These are phyloP conservation scores for Stramonita haemastoma DNA, from an alignment of 2,888 invertebrate genomes.

Conservation along the genomic window DNA sequence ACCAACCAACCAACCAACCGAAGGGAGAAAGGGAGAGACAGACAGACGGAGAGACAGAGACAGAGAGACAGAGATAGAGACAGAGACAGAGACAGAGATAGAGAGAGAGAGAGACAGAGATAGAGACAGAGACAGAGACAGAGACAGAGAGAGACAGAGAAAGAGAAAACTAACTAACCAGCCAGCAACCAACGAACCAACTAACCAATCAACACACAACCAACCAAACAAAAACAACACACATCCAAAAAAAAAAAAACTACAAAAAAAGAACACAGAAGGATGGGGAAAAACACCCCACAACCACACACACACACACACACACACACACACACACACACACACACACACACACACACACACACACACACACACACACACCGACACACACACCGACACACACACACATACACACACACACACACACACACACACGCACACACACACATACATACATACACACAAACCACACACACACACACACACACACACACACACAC, in stretches of 20 bases:
- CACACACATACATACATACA: slow-evolving; percentile 8
- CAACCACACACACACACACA: too few relatives aligned
- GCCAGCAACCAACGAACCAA: not conserved
- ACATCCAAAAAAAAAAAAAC: too few relatives aligned
- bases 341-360: not conserved
- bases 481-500: not conserved
- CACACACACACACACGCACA: slow-evolving; percentile 28
- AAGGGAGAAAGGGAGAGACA: slow-evolving; percentile 22
- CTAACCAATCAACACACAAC: too few relatives aligned
- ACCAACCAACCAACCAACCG: not conserved
- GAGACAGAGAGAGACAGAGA: not conserved
- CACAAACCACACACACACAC: not conserved
- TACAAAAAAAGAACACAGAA: too few relatives aligned
- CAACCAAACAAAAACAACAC: too few relatives aligned
- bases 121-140: too few relatives aligned
- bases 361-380: too few relatives aligned
- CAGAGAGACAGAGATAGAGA: not conserved
- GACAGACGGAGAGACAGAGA: slow-evolving; percentile 9
- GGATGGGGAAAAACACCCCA: too few relatives aligned
- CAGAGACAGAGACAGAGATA: not conserved
- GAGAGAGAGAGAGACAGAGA: not conserved
- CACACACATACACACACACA: slow-evolving; percentile 27
- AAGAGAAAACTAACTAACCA: not conserved
- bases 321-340: not conserved
- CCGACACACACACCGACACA: too few relatives aligned